Conservation (phyloP, 2,888 invertebrate species). For the Ormyrus labotus region DNA sequence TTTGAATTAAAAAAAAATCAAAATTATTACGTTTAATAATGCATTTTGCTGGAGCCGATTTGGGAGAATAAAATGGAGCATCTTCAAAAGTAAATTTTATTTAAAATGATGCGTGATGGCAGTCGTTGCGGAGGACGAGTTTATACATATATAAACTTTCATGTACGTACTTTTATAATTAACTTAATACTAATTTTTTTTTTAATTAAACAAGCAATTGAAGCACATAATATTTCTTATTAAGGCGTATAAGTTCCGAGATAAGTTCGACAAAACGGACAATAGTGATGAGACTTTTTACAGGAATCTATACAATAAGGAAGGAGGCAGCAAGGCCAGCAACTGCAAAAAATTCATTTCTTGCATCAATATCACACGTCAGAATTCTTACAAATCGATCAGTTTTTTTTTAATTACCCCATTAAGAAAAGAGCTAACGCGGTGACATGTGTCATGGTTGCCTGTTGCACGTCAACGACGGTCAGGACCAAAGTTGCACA, state of each 20-base stretch:
- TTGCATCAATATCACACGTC: no score
- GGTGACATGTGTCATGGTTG: conserved; percentile 57
- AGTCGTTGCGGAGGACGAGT: no score
- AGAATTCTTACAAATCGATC: no score
- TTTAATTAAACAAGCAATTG: not conserved
- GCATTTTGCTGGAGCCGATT: no score
- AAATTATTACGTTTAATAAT: no score
- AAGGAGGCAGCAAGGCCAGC: conserved; percentile 79
- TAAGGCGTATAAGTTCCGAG: conserved; percentile 76
- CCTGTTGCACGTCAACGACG: conserved; percentile 57
- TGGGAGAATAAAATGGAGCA: no score
- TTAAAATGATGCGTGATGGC: no score
- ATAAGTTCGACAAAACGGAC: conserved; percentile 78
- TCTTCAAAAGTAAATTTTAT: no score
- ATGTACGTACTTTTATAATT: no score
- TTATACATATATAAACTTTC: no score
- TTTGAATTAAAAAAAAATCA: no score
- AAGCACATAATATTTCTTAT: conserved; percentile 33
- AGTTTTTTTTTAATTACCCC: conserved; percentile 52
- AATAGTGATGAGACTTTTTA: conserved; percentile 79
- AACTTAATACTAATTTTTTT: no score
- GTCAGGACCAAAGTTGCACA: conserved; percentile 62
- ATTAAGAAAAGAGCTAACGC: conserved; percentile 60
- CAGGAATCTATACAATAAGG: conserved; percentile 80
- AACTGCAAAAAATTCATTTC: conserved; percentile 65